A percentile compares a stretch with the other conserved stretches of the same genome.
Evolutionary conservation across 35 echinoderm and acorn worm genomes (phyloP).

Genomic region (Ophioderma brevispina): DNA sequence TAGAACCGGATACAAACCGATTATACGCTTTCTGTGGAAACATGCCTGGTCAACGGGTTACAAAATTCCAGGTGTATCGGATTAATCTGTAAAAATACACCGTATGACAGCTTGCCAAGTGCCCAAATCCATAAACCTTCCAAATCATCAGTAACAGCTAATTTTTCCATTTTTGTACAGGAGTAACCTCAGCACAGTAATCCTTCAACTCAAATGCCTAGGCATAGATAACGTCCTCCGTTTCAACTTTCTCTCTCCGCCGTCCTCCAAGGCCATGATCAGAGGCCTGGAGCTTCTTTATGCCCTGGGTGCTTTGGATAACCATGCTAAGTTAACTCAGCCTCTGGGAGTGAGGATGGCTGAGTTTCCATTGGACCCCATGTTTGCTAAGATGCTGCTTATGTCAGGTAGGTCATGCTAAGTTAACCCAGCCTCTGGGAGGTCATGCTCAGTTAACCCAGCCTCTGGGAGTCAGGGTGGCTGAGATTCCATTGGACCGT

Average conservation of each 20-base stretch:
- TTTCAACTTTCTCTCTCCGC: conserved; percentile 92
- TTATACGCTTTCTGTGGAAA: too few species aligned
- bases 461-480: not conserved
- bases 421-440: too few species aligned
- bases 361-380: conserved; percentile 91
- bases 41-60: too few species aligned
- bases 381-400: conserved; percentile 89
- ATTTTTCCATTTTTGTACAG: conserved; percentile 21
- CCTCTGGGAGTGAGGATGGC: conserved; percentile 92
- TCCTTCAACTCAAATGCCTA: conserved; percentile 91
- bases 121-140: too few species aligned
- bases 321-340: conserved; percentile 80
- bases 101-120: too few species aligned
- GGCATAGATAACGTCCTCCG: conserved; percentile 96
- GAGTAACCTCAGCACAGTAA: conserved; percentile 80
- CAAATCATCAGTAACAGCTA: not conserved
- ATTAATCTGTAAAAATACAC: too few species aligned
- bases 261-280: conserved; percentile 92
- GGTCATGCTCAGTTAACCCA: too few species aligned
- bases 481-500: conserved; percentile 89
- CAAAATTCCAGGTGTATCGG: too few species aligned
- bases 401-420: conserved; percentile 68
- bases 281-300: conserved; percentile 93
- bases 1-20: too few species aligned
- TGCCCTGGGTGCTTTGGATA: conserved; percentile 86